These are phyloP conservation scores for Tetragonisca angustula DNA, from an alignment of 2,888 invertebrate species.

Conservation along the genomic window DNA sequence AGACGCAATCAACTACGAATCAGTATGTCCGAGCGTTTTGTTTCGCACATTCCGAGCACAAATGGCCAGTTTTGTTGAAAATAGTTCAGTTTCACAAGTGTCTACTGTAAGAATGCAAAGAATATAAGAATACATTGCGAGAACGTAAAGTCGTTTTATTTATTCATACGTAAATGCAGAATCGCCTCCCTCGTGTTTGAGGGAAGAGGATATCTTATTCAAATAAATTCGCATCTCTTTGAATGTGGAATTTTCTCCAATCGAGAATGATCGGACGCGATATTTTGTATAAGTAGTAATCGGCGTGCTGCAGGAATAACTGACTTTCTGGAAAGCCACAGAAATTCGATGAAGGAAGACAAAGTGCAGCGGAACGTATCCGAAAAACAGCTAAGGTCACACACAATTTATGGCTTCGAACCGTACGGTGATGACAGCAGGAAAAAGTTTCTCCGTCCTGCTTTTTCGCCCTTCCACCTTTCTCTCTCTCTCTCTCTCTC, in stretches of 20 bases:
- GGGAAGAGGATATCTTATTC: neutral
- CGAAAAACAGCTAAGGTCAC: slow-evolving; percentile 51
- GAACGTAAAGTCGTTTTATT: neutral
- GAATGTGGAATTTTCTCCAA: neutral
- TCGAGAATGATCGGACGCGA: neutral
- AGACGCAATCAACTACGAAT: neutral
- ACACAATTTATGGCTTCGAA: slow-evolving; percentile 65
- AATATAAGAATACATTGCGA: too few relatives aligned
- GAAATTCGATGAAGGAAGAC: slow-evolving; percentile 15
- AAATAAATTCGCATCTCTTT: neutral
- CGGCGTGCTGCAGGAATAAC: too few relatives aligned
- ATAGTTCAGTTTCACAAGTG: neutral
- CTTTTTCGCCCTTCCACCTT: slow-evolving; percentile 10
- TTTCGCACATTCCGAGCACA: neutral
- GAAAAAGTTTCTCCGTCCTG: slow-evolving; percentile 61
- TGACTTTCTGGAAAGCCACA: neutral
- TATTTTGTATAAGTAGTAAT: neutral
- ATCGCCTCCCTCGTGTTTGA: neutral
- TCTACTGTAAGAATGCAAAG: too few relatives aligned
- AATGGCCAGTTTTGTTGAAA: neutral
- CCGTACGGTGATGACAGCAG: slow-evolving; percentile 61
- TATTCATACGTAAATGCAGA: too few relatives aligned
- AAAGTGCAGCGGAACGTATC: slow-evolving; percentile 17
- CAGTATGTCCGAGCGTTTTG: too few relatives aligned
- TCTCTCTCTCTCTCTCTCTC: too few relatives aligned